Conservation (phyloP, 2,797 vertebrate species). For the Crax fasciolata region DNA sequence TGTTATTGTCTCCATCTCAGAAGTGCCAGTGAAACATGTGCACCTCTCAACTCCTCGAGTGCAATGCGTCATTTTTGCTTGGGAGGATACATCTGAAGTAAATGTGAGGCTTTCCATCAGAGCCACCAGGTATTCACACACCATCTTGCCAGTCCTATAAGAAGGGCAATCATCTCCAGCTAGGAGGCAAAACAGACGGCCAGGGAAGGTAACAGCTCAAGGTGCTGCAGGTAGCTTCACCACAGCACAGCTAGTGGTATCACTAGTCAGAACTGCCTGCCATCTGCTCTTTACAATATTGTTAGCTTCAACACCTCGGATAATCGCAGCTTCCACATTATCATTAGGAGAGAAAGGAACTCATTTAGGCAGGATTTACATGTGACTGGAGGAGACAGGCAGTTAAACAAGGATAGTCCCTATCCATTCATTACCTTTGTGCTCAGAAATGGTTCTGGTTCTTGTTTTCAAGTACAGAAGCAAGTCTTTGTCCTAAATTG, state of each 20-base stretch:
- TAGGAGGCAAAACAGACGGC: conserved; percentile 15
- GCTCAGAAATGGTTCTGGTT: neutral
- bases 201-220: conserved; percentile 20
- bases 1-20: neutral
- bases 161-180: neutral
- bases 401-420: neutral
- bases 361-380: conserved; percentile 27
- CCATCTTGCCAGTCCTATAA: neutral
- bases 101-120: neutral
- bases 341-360: neutral
- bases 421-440: neutral
- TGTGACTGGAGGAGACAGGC: neutral
- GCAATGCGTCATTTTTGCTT: neutral
- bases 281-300: conserved; percentile 36
- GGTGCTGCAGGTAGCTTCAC: conserved; percentile 55
- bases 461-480: neutral
- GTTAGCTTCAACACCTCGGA: conserved; percentile 28
- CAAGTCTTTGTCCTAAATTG: neutral
- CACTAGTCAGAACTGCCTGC: conserved; percentile 21
- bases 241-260: neutral
- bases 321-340: conserved; percentile 26
- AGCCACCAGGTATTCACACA: conserved; percentile 22
- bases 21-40: neutral
- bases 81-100: neutral
- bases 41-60: neutral